These are phyloP conservation scores for Phallusia fumigata DNA, from an alignment of 23 tunicate genomes.

Conservation along the genomic window DNA sequence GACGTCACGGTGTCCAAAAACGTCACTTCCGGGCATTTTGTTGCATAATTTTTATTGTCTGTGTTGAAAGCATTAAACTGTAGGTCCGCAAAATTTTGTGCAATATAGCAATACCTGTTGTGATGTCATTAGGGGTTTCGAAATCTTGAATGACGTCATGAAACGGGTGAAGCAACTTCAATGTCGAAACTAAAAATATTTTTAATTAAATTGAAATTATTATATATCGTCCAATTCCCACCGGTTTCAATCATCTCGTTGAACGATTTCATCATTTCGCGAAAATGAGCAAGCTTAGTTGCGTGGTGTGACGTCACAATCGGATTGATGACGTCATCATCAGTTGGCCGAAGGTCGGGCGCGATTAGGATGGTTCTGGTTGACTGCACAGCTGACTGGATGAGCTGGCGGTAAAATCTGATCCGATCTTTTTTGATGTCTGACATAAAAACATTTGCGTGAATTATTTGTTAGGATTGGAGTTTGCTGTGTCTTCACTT, in stretches of 20 bases:
- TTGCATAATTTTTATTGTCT: background rate
- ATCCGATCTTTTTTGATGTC: background rate
- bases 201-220: background rate
- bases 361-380: constrained; percentile 49
- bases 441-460: too few relatives aligned
- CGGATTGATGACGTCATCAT: background rate
- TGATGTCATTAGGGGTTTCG: background rate
- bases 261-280: constrained; percentile 70
- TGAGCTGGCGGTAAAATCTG: constrained; percentile 59
- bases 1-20: background rate
- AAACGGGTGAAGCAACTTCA: background rate
- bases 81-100: too few relatives aligned
- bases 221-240: background rate
- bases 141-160: constrained; percentile 1
- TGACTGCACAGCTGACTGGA: constrained; percentile 58
- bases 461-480: too few relatives aligned
- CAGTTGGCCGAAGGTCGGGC: constrained; percentile 45
- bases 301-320: constrained; percentile 37
- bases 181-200: background rate
- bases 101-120: background rate
- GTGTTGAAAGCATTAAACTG: background rate
- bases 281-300: constrained; percentile 53
- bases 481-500: too few relatives aligned
- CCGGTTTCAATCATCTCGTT: constrained; percentile 57
- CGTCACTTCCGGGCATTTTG: background rate